Base-by-base conservation (phyloP, 2,797 vertebrate species). In the Setipinna tenuifilis region DNA sequence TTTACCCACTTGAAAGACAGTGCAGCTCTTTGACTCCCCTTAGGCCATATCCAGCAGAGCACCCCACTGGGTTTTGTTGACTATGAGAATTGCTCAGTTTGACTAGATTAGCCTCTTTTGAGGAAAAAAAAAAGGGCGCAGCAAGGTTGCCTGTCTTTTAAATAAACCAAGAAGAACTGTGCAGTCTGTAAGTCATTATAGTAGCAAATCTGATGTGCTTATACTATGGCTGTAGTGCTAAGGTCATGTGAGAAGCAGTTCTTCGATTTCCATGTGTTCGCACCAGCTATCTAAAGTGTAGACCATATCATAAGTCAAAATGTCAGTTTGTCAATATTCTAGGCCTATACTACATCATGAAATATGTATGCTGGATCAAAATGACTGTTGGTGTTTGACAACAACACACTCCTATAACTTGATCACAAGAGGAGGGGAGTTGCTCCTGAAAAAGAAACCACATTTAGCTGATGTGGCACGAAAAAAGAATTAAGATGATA, bases 1-100 rank as follows among this genome's bases (percentile, higher is more conserved):
- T 83, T 86, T 83, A 62, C 21, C 84, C 41, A 44, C 44, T 85
- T 81, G 44, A 84, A 86, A 83, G 68, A 81, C 84, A 78, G 54
- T 28, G 35, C 80, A 46, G 19, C 48, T 59, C 78, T 83, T 83
- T 71, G 81, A 23, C 86, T 68, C 57, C 71, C 84, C 83, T 21
- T 28, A 80, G 82, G 86, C 84, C 81, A 31, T 46, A 81, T 54
- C 35, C 28, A 48, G 78, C 58, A 61, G 44, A 82, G 83, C 58
- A 6, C 46, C 54, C 35, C 35, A 78, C 35, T 41, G 71, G 71
- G 31, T 78, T 78, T 78, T 78, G 35, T 78, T 78, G 71, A 78
- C 35, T 44, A 21, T 78, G 71, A 25, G 71, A 78, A 78, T 44
- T 10, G 35, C 71, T 78, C 17, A 19, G 71, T 78, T 78, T 44